These are phyloP conservation scores for Phalacrocorax carbo DNA, from an alignment of 2,113 vertebrate genomes.

Conservation along the genomic window DNA sequence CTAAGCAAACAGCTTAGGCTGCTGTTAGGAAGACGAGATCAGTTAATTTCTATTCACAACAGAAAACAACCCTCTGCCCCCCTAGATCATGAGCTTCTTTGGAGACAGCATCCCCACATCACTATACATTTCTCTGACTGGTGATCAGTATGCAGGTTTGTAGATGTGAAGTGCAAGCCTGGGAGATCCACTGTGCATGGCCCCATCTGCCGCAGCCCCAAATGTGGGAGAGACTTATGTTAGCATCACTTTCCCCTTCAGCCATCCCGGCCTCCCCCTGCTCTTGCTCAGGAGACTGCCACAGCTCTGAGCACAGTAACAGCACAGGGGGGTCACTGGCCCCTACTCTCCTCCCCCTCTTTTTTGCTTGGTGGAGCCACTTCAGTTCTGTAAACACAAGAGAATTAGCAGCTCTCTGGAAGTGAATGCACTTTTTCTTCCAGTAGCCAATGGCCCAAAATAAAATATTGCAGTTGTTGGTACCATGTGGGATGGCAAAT, in stretches of 20 bases:
- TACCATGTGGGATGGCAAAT: background rate
- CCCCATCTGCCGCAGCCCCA: background rate
- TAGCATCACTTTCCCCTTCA: background rate
- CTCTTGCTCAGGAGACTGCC: background rate
- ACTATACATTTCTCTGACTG: background rate
- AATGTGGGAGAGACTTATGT: background rate
- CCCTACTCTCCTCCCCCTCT: background rate
- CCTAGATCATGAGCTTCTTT: background rate
- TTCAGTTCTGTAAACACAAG: background rate
- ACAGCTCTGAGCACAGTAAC: background rate
- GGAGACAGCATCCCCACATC: background rate
- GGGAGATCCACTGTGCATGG: background rate
- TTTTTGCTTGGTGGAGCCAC: accelerated
- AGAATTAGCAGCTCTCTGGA: background rate
- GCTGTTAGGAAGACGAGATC: background rate
- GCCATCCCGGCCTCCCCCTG: background rate
- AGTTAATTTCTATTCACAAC: background rate
- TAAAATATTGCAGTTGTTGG: background rate
- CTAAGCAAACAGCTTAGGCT: background rate
- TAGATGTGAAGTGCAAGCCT: background rate
- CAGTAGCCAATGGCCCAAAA: no score
- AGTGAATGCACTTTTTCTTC: background rate
- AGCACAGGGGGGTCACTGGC: background rate
- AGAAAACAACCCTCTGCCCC: background rate
- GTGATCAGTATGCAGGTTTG: background rate